phyloP scores from a whole-genome alignment of 2,797 vertebrate species.

The Lindbergichthys nudifrons region DNA sequence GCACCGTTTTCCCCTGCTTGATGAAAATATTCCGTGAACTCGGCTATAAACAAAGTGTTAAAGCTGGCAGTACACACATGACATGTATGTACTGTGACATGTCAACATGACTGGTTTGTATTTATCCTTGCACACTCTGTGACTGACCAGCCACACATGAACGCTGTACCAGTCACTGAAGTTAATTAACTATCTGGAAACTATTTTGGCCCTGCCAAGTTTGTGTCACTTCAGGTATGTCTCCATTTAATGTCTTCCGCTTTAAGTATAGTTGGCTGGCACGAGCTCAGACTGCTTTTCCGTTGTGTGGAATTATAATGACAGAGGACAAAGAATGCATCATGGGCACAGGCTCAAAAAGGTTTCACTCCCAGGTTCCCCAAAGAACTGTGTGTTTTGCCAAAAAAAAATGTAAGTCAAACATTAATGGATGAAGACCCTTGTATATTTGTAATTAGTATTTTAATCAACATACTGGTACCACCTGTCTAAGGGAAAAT shows the following conservation, averaged over 20 bases:
- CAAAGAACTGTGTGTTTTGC: conserved; percentile 40
- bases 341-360: conserved; percentile 50
- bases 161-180: conserved; percentile 66
- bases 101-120: conserved; percentile 80
- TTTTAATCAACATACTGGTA: conserved; percentile 11
- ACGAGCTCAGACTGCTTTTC: conserved; percentile 65
- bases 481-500: background rate
- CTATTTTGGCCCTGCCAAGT: conserved; percentile 81
- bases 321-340: conserved; percentile 65
- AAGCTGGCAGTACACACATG: conserved; percentile 62
- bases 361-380: conserved; percentile 51
- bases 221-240: conserved; percentile 86
- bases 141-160: conserved; percentile 66
- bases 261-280: conserved; percentile 76
- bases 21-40: conserved; percentile 71
- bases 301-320: conserved; percentile 73
- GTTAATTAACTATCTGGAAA: conserved; percentile 87
- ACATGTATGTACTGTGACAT: conserved; percentile 80
- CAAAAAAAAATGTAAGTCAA: conserved; percentile 38
- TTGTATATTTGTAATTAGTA: conserved; percentile 36
- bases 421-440: conserved; percentile 40
- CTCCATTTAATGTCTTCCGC: conserved; percentile 79
- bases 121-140: conserved; percentile 71
- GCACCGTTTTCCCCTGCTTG: conserved; percentile 45
- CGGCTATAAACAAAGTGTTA: conserved; percentile 75